These are phyloP conservation scores for Anguilla rostrata DNA, from an alignment of 2,113 vertebrate species.

Conservation along the genomic window DNA sequence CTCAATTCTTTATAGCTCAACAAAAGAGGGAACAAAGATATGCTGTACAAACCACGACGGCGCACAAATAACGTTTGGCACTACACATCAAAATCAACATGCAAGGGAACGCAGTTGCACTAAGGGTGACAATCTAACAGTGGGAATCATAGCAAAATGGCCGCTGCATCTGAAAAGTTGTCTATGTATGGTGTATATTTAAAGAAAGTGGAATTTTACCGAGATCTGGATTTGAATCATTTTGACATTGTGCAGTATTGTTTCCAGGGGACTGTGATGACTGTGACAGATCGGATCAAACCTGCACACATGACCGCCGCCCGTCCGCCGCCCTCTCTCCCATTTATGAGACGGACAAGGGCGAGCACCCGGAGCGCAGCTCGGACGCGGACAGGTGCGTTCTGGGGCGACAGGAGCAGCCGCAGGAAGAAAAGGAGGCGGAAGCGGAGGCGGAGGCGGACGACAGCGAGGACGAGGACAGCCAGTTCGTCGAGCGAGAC, in stretches of 20 bases:
- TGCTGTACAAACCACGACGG: neutral
- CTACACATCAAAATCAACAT: constrained; percentile 24
- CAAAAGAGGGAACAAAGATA: neutral
- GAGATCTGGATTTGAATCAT: constrained; percentile 59
- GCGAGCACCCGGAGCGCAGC: constrained; percentile 84
- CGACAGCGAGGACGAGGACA: constrained; percentile 59
- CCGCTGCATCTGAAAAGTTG: constrained; percentile 26
- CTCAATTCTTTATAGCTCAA: neutral
- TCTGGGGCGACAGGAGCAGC: constrained; percentile 70
- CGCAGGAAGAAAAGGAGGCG: constrained; percentile 66
- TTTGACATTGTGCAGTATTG: constrained; percentile 99
- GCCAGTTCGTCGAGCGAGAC: constrained; percentile 87
- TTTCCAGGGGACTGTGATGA: constrained; percentile 98
- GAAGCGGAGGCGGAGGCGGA: constrained; percentile 67
- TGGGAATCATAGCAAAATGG: constrained; percentile 19
- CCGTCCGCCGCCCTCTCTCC: constrained; percentile 96
- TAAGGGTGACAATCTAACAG: constrained; percentile 56
- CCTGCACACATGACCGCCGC: constrained; percentile 87
- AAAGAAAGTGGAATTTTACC: constrained; percentile 31
- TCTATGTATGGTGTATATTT: constrained; percentile 29
- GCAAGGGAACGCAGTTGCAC: constrained; percentile 56
- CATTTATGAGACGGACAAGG: constrained; percentile 93
- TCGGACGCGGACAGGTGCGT: constrained; percentile 75
- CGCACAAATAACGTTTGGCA: neutral
- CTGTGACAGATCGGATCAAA: constrained; percentile 97